A percentile compares a stretch with the other conserved stretches of the same genome.
phyloP scores from a whole-genome alignment of 2,797 vertebrate species.

The Sphenodon punctatus region DNA sequence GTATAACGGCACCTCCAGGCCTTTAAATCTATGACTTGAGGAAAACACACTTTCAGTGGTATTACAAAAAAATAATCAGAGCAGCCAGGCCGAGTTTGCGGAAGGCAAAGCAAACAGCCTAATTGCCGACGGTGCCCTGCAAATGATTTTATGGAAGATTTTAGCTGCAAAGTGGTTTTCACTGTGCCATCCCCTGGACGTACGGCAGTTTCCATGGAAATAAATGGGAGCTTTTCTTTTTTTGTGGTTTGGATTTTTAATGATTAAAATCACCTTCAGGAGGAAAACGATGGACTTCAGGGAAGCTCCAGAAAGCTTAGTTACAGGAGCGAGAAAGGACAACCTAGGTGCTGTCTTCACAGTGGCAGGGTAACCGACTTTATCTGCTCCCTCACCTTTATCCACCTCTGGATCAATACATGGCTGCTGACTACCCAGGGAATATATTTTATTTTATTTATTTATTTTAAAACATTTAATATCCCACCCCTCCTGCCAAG shows the following conservation, averaged over 20 bases:
- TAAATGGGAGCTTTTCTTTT: not conserved
- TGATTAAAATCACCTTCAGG: not conserved
- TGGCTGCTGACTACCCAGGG: not conserved
- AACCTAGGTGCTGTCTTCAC: not conserved
- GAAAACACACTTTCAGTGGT: not conserved
- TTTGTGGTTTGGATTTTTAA: not conserved
- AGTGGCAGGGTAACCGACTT: too few species aligned
- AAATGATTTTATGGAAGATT: not conserved
- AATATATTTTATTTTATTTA: too few species aligned
- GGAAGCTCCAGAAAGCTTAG: not conserved
- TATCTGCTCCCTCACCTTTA: not conserved
- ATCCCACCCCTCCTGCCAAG: too few species aligned
- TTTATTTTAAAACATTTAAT: too few species aligned
- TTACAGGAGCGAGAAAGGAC: not conserved
- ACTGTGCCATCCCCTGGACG: not conserved
- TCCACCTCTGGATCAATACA: not conserved
- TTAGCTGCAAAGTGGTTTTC: not conserved
- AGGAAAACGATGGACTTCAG: not conserved
- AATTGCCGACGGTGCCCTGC: not conserved
- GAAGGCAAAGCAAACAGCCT: not conserved
- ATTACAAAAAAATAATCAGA: not conserved
- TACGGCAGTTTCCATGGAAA: conserved; percentile 1
- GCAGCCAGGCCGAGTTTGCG: not conserved
- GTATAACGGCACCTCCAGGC: not conserved
- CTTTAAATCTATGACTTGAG: not conserved